A percentile compares a stretch with the other conserved stretches of the same genome.
Conservation (phyloP, 2,888 invertebrate genomes). For the Hanleya hanleyi region DNA sequence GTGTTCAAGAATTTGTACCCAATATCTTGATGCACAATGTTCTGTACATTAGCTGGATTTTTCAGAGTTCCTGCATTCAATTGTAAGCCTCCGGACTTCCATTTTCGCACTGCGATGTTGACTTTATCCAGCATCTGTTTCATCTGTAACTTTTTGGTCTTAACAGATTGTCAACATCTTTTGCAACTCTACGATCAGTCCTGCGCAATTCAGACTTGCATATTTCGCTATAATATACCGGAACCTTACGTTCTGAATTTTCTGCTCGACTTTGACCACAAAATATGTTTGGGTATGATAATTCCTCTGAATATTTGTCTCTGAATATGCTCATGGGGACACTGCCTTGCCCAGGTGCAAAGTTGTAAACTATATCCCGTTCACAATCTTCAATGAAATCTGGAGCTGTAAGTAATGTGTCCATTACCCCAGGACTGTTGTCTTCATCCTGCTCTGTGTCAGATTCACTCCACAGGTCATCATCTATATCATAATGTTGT, state of each 20-base stretch:
- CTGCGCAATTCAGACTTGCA: slow-evolving; percentile 6
- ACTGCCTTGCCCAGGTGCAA: background rate
- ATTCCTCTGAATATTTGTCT: background rate
- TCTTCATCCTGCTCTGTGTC: background rate
- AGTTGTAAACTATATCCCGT: background rate
- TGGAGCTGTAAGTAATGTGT: background rate
- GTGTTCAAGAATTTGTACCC: too few relatives aligned
- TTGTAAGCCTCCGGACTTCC: too few relatives aligned
- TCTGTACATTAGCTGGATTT: too few relatives aligned
- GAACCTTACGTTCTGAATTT: too few relatives aligned
- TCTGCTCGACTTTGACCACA: background rate
- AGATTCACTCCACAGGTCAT: too few relatives aligned
- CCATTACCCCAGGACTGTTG: too few relatives aligned
- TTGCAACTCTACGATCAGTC: background rate
- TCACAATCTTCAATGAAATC: background rate
- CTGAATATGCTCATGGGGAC: background rate
- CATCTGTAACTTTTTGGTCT: too few relatives aligned
- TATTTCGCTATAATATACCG: background rate
- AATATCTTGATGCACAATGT: too few relatives aligned
- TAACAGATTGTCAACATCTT: background rate
- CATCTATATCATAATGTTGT: too few relatives aligned
- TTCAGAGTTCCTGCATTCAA: too few relatives aligned
- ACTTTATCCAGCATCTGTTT: background rate
- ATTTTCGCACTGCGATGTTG: too few relatives aligned
- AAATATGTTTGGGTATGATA: background rate